phyloP scores from a whole-genome alignment of 1,140 invertebrate genomes.

The Dreissena polymorpha region DNA sequence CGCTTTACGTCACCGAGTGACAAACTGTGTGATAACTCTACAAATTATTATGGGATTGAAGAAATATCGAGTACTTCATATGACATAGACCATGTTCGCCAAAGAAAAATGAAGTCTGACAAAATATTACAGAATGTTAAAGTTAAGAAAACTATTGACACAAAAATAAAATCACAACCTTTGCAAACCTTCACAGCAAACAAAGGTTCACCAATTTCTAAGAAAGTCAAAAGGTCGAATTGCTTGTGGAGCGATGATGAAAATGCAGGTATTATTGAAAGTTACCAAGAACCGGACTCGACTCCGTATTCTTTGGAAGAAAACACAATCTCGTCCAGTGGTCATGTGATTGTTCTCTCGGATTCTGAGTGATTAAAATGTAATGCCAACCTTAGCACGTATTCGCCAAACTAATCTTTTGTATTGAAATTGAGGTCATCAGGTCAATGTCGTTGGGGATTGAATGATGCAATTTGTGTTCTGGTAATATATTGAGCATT shows the following conservation, averaged over 20 bases:
- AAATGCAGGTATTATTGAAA: slow-evolving; percentile 32
- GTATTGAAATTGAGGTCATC: no score
- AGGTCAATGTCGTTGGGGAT: no score
- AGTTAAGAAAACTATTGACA: not conserved
- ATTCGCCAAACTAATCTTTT: no score
- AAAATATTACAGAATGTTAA: not conserved
- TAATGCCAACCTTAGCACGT: no score
- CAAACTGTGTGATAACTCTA: not conserved
- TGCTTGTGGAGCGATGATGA: slow-evolving; percentile 24
- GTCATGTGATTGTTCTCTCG: slow-evolving; percentile 38
- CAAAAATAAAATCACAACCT: not conserved
- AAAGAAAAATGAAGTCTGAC: not conserved
- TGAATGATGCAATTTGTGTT: no score
- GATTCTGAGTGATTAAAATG: slow-evolving; percentile 24
- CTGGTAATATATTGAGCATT: no score
- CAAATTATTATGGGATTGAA: not conserved
- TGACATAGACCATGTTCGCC: not conserved
- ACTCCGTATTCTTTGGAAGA: slow-evolving; percentile 15
- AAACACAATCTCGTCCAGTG: slow-evolving; percentile 18
- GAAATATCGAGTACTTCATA: not conserved
- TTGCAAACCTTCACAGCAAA: not conserved
- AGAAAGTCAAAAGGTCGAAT: not conserved
- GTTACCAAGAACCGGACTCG: slow-evolving; percentile 39
- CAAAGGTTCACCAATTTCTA: not conserved
- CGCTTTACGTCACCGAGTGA: not conserved